Evolutionary conservation across 1,140 invertebrate genomes (phyloP).

Genomic region (Ganaspis sp.): DNA sequence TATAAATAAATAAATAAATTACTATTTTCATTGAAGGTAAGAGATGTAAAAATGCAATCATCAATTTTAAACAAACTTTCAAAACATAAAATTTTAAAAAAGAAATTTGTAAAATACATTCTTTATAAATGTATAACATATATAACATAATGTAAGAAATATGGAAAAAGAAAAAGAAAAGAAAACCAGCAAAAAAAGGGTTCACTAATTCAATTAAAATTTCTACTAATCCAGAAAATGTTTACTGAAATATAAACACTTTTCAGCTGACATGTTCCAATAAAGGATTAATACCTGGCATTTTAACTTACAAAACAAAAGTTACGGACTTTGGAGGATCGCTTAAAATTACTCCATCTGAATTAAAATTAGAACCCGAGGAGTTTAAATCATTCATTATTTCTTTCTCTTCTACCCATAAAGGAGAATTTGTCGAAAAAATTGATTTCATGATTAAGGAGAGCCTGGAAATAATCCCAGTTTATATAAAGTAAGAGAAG

Average conservation of each 20-base stretch:
- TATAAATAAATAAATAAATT: too few species aligned
- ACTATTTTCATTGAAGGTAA: too few species aligned
- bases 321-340: constrained; percentile 56
- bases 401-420: constrained; percentile 59
- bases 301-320: constrained; percentile 51
- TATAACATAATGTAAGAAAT: too few species aligned
- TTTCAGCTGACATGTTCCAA: constrained; percentile 62
- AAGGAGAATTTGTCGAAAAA: constrained; percentile 64
- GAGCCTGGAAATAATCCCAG: constrained; percentile 60
- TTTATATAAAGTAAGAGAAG: constrained; percentile 61
- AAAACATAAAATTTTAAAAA: too few species aligned
- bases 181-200: too few species aligned
- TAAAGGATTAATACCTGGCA: constrained; percentile 61
- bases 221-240: too few species aligned
- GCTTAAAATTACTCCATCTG: constrained; percentile 52
- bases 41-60: too few species aligned
- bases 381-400: constrained; percentile 61
- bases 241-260: neutral
- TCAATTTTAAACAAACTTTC: too few species aligned
- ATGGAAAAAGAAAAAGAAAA: too few species aligned
- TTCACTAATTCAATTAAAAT: too few species aligned
- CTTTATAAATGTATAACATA: too few species aligned
- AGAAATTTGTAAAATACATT: too few species aligned
- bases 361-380: constrained; percentile 49
- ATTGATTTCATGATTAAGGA: constrained; percentile 66